Evolutionary conservation across 2,888 invertebrate species (phyloP), one percentile per base, ranked within the genome.

Genomic region (Leptinotarsa peninsularis): DNA sequence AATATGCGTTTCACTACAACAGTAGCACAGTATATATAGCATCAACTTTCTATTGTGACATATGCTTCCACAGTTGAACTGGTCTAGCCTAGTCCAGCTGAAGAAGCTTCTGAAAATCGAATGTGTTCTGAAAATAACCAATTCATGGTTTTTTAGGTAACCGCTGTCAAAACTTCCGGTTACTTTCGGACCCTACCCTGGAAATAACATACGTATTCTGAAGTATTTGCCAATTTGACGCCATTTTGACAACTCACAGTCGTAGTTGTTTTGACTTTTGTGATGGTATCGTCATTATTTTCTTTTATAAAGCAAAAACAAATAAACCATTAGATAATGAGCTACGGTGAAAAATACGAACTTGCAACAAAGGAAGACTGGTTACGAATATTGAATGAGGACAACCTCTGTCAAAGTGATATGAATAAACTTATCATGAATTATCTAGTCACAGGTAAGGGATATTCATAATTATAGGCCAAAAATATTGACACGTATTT

Each of bases 341-440:
- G 90, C 84, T 90, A 88, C 80, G 86, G 89, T 63, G 90, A 90
- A 77, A 90, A 90, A 84, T 89, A 89, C 77, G 90, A 90, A 70
- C 85, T 86, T 72, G 86, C 89, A 77, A 88, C 92, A 81, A 92
- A 92, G 85, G 93, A 94, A 80, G 94, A 96, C 82, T 94, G 94
- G 93, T 90, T 94, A 83, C 92, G 91, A 78, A 91, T 93, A 85
- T 89, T 95, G 17, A 94, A 95, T 86, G 91, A 93, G 79, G 90
- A 93, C 81, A 95, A 96, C 83, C 93, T 97, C 82, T 96, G 96
- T 73, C 91, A 97, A 83, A 93, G 94, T 60, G 96, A 97, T 84
- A 98, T 99, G 96, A 98, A 99, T 89, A 95, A 96, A 88, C 91
- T 99, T 80, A 97, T 99, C 81, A 98, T 99, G 98, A 98, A 99